Evolutionary conservation across 2,113 vertebrate genomes (phyloP).

Genomic region (Scopus umbretta): DNA sequence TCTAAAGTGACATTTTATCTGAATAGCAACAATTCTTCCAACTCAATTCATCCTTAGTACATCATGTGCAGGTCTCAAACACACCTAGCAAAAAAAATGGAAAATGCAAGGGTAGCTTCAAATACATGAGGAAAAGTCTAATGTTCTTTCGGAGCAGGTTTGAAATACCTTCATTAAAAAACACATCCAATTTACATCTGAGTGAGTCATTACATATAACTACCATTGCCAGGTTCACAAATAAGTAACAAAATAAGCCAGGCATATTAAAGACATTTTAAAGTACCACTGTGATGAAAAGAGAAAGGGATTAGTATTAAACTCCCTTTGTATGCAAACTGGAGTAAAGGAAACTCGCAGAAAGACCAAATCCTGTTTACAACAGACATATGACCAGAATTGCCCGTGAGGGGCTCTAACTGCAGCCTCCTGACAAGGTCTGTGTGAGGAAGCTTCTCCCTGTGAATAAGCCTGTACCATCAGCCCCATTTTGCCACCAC

Average conservation of each 20-base stretch:
- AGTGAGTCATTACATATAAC: neutral
- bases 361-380: slow-evolving; percentile 33
- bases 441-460: neutral
- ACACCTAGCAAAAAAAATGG: neutral
- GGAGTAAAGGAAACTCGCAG: slow-evolving; percentile 44
- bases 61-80: neutral
- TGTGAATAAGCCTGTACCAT: neutral
- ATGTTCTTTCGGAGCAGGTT: neutral
- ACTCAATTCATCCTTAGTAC: neutral
- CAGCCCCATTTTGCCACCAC: slow-evolving; percentile 34
- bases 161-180: slow-evolving; percentile 41
- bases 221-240: neutral
- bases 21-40: neutral
- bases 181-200: slow-evolving; percentile 6
- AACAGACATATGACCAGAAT: slow-evolving; percentile 14
- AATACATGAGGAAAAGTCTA: neutral
- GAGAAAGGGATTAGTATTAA: neutral
- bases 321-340: neutral
- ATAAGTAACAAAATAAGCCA: slow-evolving; percentile 27
- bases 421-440: neutral
- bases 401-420: neutral
- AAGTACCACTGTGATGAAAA: neutral
- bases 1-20: neutral
- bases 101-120: neutral
- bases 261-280: neutral